Evolutionary conservation across 1,140 invertebrate genomes (phyloP).

Genomic region (Apolygus lucorum): DNA sequence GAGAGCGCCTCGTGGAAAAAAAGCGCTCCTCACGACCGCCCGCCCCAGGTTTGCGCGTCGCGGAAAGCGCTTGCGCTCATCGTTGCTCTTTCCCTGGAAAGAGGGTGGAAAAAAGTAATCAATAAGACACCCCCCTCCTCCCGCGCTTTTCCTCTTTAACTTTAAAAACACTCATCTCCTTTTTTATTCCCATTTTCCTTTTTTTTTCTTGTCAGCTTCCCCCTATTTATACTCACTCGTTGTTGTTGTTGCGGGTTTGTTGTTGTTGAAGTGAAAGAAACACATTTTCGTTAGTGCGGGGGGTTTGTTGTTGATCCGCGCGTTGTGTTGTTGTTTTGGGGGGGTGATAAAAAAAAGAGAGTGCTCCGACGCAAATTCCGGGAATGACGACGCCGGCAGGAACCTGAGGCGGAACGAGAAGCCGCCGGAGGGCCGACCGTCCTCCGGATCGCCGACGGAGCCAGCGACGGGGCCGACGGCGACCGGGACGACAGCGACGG

Average conservation of each 20-base stretch:
- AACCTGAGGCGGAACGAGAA: conserved; percentile 3
- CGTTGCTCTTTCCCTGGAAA: neutral
- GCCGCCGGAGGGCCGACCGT: neutral
- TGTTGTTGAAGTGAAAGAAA: neutral
- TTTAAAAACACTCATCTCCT: neutral
- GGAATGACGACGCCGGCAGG: neutral
- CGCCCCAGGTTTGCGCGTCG: no score
- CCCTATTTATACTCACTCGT: neutral
- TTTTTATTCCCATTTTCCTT: neutral
- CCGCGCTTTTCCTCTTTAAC: neutral
- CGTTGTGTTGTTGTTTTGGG: neutral
- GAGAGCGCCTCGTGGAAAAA: no score
- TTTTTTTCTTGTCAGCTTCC: neutral
- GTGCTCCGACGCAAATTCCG: neutral
- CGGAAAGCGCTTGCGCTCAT: conserved; percentile 3
- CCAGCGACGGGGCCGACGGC: no score
- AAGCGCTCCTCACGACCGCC: no score
- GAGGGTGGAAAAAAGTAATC: neutral
- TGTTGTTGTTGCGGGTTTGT: neutral
- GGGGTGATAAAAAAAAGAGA: neutral
- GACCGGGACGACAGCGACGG: neutral
- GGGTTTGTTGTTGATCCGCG: neutral
- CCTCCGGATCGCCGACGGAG: neutral
- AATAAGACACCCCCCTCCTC: neutral
- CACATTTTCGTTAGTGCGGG: no score